Base-by-base conservation (phyloP, 1,140 invertebrate genomes). In the Oscheius sp. region DNA sequence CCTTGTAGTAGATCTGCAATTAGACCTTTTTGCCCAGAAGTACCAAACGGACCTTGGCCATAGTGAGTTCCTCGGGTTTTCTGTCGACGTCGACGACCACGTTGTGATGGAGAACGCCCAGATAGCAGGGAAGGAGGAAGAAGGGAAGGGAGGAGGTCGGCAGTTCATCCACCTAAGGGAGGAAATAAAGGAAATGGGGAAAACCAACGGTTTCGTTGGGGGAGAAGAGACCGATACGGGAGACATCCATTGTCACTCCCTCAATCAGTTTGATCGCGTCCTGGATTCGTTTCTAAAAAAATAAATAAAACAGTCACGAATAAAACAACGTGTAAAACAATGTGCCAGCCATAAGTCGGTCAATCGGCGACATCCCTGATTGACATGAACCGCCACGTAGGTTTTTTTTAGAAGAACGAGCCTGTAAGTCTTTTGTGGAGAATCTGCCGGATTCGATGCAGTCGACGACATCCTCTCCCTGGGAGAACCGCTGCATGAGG, bases 71-170 rank as follows among this genome's bases (percentile, higher is more conserved):
- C 3, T 74, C 67, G 1, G 67, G 29, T 35, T 68, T 74, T 15
- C 36, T 20, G 13, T 20, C 36, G 18, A 52, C 3, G 20, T 74
- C 65, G 49, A 55, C 67, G 15, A 69, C 71, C 26, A 46, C n/a
- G 38, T 68, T 63, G 13, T 74, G 65, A 49, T 68, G 65, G 7
- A 68, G 32, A 38, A 74, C 35, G 20, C 65, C 73, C 3, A 74
- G 35, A 42, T 62, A 74, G 31, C 73, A 74, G 10, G 73, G 67
- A 15, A 72, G 26, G 28, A 74, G 15, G n/a, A 74, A 34, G 35
- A 61, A 74, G 2, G 49, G 73, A 2, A 74, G 55, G 1, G 73
- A 73, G 18, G 29, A 45, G 3, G 64, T 68, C 1, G 73, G 73
- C 15, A 74, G 23, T 7, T 74, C 73, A 20, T 74, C 64, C 23